phyloP scores from a whole-genome alignment of 1,140 invertebrate genomes.

The Mya arenaria region DNA sequence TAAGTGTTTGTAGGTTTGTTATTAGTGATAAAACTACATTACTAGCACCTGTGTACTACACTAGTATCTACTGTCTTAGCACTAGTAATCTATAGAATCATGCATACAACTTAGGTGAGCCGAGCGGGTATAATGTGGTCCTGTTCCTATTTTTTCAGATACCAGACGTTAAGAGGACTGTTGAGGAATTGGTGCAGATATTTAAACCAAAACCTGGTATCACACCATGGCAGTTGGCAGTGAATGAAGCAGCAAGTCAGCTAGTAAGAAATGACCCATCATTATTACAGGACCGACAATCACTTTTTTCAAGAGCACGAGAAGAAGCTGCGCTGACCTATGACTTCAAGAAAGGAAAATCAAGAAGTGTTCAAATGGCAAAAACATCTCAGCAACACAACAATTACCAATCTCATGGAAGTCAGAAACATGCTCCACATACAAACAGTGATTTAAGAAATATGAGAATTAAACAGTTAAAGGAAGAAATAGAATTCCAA shows the following conservation, averaged over 20 bases:
- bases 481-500: constrained; percentile 15
- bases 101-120: not conserved
- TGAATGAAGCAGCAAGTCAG: constrained; percentile 15
- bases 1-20: not conserved
- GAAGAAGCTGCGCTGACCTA: constrained; percentile 3
- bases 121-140: not conserved
- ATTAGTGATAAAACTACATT: not conserved
- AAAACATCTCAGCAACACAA: constrained; percentile 5
- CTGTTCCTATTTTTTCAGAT: constrained; percentile 11
- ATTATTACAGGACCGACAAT: constrained; percentile 1
- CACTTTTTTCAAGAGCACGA: not conserved
- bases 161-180: constrained; percentile 5
- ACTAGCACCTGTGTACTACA: constrained; percentile 7
- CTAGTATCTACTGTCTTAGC: constrained; percentile 3
- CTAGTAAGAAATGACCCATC: not conserved
- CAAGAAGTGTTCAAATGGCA: constrained; percentile 8
- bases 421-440: not conserved
- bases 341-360: constrained; percentile 10
- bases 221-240: constrained; percentile 12
- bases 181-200: too few relatives aligned
- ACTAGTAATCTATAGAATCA: constrained; percentile 3
- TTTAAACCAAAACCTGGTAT: constrained; percentile 15
- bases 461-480: constrained; percentile 13
- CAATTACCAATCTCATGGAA: not conserved
- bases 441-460: constrained; percentile 17